phyloP scores from a whole-genome alignment of 2,888 invertebrate genomes.

The Polyommatus iphigenia region DNA sequence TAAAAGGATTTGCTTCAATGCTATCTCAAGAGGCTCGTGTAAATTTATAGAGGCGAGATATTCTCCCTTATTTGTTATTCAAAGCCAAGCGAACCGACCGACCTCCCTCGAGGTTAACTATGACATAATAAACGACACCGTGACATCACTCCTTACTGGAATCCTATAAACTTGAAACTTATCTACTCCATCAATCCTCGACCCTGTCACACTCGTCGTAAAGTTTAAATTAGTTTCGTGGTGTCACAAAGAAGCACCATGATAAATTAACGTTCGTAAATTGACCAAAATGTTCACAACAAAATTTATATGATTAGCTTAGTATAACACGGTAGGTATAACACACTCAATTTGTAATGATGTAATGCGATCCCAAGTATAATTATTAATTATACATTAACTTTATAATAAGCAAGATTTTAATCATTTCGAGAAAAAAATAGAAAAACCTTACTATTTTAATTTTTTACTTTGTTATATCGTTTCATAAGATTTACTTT shows the following conservation, averaged over 20 bases:
- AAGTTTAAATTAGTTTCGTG: conserved; percentile 1
- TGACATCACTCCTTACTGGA: conserved; percentile 44
- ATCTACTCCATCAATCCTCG: conserved; percentile 3
- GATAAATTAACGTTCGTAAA: conserved; percentile 15
- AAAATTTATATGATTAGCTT: conserved; percentile 11
- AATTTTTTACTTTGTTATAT: background rate
- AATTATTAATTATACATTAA: background rate
- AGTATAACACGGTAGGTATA: background rate
- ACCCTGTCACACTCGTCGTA: background rate
- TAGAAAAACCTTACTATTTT: background rate
- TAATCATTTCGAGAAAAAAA: background rate
- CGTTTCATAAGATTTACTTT: background rate
- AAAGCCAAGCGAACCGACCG: conserved; percentile 40
- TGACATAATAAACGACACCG: conserved; percentile 43
- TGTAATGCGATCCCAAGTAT: background rate
- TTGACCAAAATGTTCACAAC: conserved; percentile 29
- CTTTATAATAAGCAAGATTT: background rate
- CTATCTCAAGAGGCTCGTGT: conserved; percentile 5
- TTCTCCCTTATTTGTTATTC: conserved; percentile 44
- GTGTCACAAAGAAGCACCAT: background rate
- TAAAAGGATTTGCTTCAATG: conserved; percentile 8
- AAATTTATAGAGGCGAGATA: conserved; percentile 24
- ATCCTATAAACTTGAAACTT: conserved; percentile 38
- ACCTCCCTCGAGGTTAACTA: conserved; percentile 43
- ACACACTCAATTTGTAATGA: conserved; percentile 2